These are phyloP conservation scores for Pseudotriccus pelzelni DNA, from an alignment of 2,797 vertebrate species.

Conservation along the genomic window DNA sequence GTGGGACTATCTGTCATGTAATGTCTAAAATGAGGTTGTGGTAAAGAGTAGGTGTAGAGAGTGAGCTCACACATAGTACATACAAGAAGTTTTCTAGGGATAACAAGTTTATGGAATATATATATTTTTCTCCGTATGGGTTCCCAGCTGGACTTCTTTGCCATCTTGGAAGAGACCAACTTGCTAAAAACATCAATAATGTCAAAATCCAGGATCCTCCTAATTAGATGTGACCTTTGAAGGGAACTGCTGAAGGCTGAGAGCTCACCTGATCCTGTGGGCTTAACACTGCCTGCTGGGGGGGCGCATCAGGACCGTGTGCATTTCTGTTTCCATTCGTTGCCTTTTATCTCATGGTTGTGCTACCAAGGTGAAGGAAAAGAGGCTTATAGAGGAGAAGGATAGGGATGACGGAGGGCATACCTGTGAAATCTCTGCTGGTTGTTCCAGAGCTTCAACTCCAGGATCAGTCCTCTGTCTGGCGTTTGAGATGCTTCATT, in stretches of 20 bases:
- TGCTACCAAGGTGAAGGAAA: background rate
- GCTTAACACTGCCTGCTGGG: background rate
- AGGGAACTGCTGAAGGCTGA: background rate
- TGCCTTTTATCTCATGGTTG: background rate
- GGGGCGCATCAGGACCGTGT: background rate
- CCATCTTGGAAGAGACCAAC: conserved; percentile 30
- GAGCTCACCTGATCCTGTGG: background rate
- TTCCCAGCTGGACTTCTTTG: conserved; percentile 58
- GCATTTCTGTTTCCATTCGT: background rate
- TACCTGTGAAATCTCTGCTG: background rate
- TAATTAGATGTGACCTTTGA: conserved; percentile 26
- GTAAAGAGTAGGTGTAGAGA: conserved; percentile 33
- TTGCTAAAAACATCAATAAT: conserved; percentile 38
- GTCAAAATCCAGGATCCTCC: background rate
- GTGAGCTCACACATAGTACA: conserved; percentile 5
- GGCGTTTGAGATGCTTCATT: background rate
- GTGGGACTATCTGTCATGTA: background rate
- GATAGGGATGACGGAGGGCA: background rate
- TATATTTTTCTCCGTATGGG: conserved; percentile 54
- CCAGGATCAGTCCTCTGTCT: background rate
- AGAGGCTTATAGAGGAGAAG: background rate
- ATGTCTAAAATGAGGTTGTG: conserved; percentile 32
- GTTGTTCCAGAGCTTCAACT: background rate
- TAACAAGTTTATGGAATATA: conserved; percentile 56
- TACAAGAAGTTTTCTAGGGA: conserved; percentile 34